Evolutionary conservation across 2,888 invertebrate genomes (phyloP), one percentile per base, ranked within the genome.

Genomic region (Acheta domesticus): DNA sequence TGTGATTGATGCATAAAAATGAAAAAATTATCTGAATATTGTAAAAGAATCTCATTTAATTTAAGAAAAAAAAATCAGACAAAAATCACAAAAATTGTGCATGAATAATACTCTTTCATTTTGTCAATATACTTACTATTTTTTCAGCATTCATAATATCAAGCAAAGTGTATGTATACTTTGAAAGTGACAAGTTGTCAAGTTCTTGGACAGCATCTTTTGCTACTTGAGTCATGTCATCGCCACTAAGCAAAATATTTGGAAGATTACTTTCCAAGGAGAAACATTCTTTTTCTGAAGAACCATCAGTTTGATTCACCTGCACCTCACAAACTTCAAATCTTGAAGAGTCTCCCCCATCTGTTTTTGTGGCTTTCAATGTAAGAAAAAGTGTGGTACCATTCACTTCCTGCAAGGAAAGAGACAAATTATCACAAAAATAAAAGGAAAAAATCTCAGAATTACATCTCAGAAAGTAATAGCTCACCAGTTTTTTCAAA

Each of bases 301-400:
- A 74, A 48, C 80, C 73, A 20, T 75, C 78, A 11, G 78, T 81
- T 77, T 79, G 80, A 14, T 79, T 80, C 23, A 82, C 78, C 50
- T 82, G 80, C 48, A 80, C 75, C 76, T 82, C 82, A 76, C 82
- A 82, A 14, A 80, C 80, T 36, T 82, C 82, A 76, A 82, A 79
- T n/a, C 79, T 77, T 11, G 78, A 77, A 14, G 80, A 49, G 49
- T 82, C 82, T 50, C 80, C 80, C 11, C 76, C 82, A 48, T 82
- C 82, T 11, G 80, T 77, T 78, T 77, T 80, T 2, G 82, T 76
- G 11, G 80, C 80, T 77, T 82, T 82, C 73, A 82, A 73, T 14
- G 82, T 82, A 74, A 82, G 74, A 74, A 79, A 82, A 23, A 81
- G 50, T 20, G 76, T 80, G 48, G 80, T 80, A 2, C 79, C 76